Conservation (phyloP, 2,113 vertebrate genomes). For the Xiphophorus hellerii region DNA sequence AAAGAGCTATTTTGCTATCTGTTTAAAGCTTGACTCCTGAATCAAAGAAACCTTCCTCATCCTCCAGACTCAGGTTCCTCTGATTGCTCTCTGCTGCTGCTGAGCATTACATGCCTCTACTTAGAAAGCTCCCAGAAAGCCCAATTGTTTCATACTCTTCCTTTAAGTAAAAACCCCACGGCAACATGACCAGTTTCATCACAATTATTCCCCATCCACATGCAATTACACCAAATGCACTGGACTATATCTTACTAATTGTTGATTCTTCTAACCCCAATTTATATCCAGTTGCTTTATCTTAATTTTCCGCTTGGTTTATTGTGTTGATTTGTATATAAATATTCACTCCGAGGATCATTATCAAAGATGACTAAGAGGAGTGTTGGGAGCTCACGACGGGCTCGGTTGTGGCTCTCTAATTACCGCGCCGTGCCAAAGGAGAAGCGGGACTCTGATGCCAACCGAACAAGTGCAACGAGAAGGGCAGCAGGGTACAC, state of each 20-base stretch:
- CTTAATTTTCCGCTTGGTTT: conserved; percentile 99
- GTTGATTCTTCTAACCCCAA: conserved; percentile 97
- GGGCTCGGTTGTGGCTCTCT: conserved; percentile 64
- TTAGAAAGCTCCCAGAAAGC: conserved; percentile 18
- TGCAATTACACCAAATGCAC: conserved; percentile 87
- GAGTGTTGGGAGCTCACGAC: conserved; percentile 57
- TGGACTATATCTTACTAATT: conserved; percentile 96
- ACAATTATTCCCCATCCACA: conserved; percentile 76
- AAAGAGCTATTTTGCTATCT: not conserved
- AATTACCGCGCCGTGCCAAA: conserved; percentile 73
- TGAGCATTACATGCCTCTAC: not conserved
- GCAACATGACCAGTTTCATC: conserved; percentile 58
- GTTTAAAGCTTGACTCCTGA: not conserved
- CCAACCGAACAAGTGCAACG: conserved; percentile 67
- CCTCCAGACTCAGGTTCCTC: not conserved
- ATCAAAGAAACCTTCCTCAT: not conserved
- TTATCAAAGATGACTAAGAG: conserved; percentile 90
- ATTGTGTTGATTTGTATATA: conserved; percentile 98
- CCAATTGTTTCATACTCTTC: not conserved
- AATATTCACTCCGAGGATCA: conserved; percentile 90
- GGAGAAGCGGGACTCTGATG: conserved; percentile 68
- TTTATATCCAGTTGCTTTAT: conserved; percentile 98
- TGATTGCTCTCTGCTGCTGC: not conserved
- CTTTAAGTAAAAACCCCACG: conserved; percentile 18
- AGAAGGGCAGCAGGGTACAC: conserved; percentile 72